Conservation (phyloP, 2,113 vertebrate species). For the Poicephalus meyeri region DNA sequence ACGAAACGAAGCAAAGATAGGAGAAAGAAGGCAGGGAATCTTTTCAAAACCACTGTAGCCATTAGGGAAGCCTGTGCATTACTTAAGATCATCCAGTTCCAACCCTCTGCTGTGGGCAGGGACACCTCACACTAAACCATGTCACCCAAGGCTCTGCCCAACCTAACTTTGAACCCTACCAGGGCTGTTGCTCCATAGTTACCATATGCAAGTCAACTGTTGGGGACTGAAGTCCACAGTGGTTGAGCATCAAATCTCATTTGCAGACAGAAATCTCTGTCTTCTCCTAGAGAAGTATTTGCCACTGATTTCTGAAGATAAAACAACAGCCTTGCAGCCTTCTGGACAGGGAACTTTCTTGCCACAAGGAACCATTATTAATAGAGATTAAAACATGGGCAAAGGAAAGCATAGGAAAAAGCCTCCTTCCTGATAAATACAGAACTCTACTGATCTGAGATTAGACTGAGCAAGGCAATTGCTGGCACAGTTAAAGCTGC, state of each 20-base stretch:
- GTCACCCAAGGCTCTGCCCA: too few species aligned
- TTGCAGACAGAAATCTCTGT: background rate
- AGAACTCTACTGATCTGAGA: background rate
- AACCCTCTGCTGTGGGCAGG: too few species aligned
- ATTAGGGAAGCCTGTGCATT: background rate
- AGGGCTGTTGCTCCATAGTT: background rate
- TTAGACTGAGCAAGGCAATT: background rate
- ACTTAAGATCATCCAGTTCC: too few species aligned
- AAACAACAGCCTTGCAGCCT: background rate
- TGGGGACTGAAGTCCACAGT: background rate
- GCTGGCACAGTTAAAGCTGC: background rate
- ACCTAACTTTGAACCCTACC: too few species aligned
- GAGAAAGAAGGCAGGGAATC: background rate
- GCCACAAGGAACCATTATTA: background rate
- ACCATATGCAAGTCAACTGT: fast-evolving
- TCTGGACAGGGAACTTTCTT: background rate
- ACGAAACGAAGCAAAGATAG: background rate
- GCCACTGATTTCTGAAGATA: background rate
- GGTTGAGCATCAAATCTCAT: background rate
- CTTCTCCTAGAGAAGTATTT: background rate
- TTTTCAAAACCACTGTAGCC: background rate
- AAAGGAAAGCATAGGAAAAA: background rate
- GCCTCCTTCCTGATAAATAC: background rate
- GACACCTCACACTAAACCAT: too few species aligned
- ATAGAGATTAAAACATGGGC: background rate